Percentiles rank a stretch among this genome's conserved stretches.
These are phyloP conservation scores for Ennomos quercinarius DNA, from an alignment of 2,888 invertebrate genomes.

Conservation along the genomic window DNA sequence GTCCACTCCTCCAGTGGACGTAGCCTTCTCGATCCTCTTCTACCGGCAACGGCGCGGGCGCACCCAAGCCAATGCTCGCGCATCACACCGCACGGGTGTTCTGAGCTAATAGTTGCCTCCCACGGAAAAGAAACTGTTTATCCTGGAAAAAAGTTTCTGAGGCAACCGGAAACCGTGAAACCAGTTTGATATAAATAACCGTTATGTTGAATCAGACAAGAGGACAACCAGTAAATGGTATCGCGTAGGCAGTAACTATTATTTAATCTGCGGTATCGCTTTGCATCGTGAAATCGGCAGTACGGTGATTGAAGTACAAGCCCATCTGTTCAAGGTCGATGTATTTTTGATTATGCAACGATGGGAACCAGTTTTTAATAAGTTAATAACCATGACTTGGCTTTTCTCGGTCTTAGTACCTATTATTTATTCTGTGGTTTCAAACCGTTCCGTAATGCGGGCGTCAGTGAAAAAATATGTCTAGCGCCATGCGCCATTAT, in stretches of 20 bases:
- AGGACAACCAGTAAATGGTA: conserved; percentile 11
- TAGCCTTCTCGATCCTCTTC: too few species aligned
- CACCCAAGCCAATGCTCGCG: too few species aligned
- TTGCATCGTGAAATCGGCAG: conserved; percentile 3
- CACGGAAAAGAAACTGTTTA: too few species aligned
- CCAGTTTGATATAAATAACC: conserved; percentile 18
- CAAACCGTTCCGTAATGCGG: too few species aligned
- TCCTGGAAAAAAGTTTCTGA: too few species aligned
- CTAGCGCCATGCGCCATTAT: conserved; percentile 21
- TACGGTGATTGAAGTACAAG: conserved; percentile 9
- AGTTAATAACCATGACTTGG: conserved; percentile 28
- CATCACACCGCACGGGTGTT: too few species aligned
- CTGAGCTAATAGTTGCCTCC: too few species aligned
- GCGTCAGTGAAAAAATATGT: conserved; percentile 4
- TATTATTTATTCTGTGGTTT: too few species aligned
- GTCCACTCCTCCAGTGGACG: too few species aligned
- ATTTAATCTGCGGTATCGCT: conserved; percentile 3
- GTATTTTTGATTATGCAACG: conserved; percentile 44
- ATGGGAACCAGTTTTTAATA: conserved; percentile 33
- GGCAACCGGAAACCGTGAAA: too few species aligned
- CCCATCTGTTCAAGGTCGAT: conserved; percentile 43
- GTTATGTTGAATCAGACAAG: conserved; percentile 10
- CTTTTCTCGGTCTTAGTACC: conserved; percentile 17
- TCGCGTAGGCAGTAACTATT: too few species aligned
- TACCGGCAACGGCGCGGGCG: too few species aligned